Evolutionary conservation across 1,140 invertebrate species (phyloP).

Genomic region (Zophobas morio): DNA sequence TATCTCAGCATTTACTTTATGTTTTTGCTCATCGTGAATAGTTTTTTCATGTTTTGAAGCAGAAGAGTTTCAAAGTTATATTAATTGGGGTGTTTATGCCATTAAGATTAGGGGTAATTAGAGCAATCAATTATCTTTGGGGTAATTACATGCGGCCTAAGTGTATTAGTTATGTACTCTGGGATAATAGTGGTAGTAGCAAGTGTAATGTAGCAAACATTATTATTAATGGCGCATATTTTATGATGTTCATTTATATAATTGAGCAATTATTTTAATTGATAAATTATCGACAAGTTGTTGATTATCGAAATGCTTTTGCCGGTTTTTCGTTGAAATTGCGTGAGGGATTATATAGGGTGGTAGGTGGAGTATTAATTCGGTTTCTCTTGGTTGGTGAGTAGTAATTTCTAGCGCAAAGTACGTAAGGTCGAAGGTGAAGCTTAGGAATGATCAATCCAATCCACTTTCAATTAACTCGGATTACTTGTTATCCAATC

Average conservation of each 20-base stretch:
- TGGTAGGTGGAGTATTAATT: slow-evolving; percentile 14
- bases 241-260: background rate
- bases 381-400: slow-evolving; percentile 12
- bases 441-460: slow-evolving; percentile 58
- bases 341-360: slow-evolving; percentile 2
- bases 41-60: no score
- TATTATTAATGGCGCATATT: no score
- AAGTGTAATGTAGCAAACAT: no score
- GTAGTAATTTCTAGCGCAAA: slow-evolving; percentile 48
- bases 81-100: no score
- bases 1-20: no score
- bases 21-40: no score
- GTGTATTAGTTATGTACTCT: no score
- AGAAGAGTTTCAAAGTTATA: no score
- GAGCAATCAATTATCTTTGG: no score
- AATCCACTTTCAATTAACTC: slow-evolving; percentile 64
- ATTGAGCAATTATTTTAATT: background rate
- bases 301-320: background rate
- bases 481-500: slow-evolving; percentile 65
- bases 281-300: background rate
- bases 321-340: background rate
- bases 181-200: no score
- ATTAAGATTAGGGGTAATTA: no score
- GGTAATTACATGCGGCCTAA: no score
- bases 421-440: slow-evolving; percentile 52